Evolutionary conservation across 2,113 vertebrate genomes (phyloP).

Genomic region (Tachysurus vachellii): DNA sequence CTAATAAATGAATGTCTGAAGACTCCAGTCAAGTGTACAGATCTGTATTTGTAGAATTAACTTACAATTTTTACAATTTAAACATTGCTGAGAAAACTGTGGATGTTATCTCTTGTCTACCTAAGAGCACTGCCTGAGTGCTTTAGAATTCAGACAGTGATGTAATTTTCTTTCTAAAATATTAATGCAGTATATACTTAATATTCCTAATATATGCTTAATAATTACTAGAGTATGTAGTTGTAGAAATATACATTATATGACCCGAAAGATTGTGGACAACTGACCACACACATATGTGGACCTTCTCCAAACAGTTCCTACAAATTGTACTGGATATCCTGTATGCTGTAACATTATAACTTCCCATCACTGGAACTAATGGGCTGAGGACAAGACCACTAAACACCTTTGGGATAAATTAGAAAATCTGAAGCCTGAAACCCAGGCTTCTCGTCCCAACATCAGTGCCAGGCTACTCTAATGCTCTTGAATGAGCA

Average conservation of each 20-base stretch:
- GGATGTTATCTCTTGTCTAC: not conserved
- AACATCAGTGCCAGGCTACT: not conserved
- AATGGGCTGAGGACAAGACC: not conserved
- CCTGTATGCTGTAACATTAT: not conserved
- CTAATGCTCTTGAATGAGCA: not conserved
- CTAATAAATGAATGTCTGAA: not conserved
- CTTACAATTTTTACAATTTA: not conserved
- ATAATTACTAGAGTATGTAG: not conserved
- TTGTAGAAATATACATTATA: not conserved
- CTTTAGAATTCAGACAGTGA: not conserved
- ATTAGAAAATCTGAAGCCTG: not conserved
- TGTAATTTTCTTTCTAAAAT: too few relatives aligned
- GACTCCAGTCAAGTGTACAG: not conserved
- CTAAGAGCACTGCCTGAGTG: not conserved
- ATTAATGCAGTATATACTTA: too few relatives aligned
- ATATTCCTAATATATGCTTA: not conserved
- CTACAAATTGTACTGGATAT: not conserved
- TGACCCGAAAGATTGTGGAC: not conserved
- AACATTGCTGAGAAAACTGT: not conserved
- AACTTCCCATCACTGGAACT: not conserved
- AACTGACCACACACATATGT: not conserved
- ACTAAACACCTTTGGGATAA: not conserved
- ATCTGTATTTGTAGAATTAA: not conserved
- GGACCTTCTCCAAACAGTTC: not conserved
- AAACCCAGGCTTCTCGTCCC: not conserved